These are phyloP conservation scores for Parazoanthus atlanticus DNA, from an alignment of 92 coral and sea anemone genomes.

Conservation along the genomic window DNA sequence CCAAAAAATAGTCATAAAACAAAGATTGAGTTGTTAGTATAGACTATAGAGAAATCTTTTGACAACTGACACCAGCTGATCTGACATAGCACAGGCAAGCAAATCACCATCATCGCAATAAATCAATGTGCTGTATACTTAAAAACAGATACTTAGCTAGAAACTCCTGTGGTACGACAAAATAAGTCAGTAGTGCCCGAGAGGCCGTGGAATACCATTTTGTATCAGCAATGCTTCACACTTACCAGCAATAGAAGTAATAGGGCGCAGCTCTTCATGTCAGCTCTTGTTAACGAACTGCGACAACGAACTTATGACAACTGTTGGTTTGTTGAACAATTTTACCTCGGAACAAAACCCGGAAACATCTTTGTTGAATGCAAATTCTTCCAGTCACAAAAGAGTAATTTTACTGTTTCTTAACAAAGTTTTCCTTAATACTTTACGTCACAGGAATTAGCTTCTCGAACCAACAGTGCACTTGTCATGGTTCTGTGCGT, in stretches of 20 bases:
- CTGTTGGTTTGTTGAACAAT: not conserved
- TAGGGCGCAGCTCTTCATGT: not conserved
- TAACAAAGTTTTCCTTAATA: not conserved
- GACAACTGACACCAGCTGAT: too few relatives aligned
- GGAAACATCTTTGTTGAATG: not conserved
- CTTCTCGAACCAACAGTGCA: not conserved
- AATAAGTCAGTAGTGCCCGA: too few relatives aligned
- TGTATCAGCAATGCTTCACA: not conserved
- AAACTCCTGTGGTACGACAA: too few relatives aligned
- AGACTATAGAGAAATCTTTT: too few relatives aligned
- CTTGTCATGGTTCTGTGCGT: conserved; percentile 3
- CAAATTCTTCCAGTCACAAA: not conserved
- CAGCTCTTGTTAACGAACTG: not conserved
- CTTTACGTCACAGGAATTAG: not conserved
- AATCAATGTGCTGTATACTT: too few relatives aligned
- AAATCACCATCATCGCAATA: too few relatives aligned
- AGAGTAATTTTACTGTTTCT: not conserved
- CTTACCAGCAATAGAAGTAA: conserved; percentile 10
- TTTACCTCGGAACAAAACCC: not conserved
- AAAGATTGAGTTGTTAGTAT: too few relatives aligned
- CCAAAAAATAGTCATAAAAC: too few relatives aligned
- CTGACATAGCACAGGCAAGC: too few relatives aligned
- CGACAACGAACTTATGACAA: conserved; percentile 1
- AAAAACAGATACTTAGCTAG: too few relatives aligned
- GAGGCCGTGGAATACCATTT: too few relatives aligned